A percentile compares a stretch with the other conserved stretches of the same genome.
Conservation (phyloP, 2,888 invertebrate genomes). For the Polyommatus icarus region DNA sequence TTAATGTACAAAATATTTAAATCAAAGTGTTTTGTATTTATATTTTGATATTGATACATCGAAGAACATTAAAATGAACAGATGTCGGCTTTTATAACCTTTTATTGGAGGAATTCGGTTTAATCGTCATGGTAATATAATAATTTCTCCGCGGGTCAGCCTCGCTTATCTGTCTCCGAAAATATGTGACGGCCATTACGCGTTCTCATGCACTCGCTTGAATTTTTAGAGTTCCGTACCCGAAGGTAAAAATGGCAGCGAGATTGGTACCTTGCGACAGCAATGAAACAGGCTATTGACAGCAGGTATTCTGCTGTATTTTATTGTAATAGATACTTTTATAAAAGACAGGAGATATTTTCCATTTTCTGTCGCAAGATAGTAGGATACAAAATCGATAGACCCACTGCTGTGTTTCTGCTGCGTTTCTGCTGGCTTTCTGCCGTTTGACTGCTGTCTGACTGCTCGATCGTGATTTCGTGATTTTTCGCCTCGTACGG, state of each 20-base stretch:
- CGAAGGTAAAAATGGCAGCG: not conserved
- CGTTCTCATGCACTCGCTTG: not conserved
- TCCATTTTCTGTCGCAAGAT: too few relatives aligned
- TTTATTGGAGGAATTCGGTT: not conserved
- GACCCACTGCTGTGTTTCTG: too few relatives aligned
- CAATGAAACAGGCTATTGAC: not conserved
- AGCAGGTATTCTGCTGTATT: too few relatives aligned
- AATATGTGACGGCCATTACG: constrained; percentile 19
- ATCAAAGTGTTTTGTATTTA: not conserved
- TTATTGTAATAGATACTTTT: not conserved
- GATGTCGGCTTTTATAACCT: not conserved
- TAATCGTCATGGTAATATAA: constrained; percentile 1
- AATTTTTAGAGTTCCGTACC: not conserved
- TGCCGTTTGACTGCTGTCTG: too few relatives aligned
- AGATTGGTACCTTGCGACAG: not conserved
- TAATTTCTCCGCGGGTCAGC: constrained; percentile 1
- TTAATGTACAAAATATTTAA: not conserved
- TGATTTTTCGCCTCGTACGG: not conserved
- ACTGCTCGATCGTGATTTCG: not conserved
- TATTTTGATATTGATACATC: not conserved
- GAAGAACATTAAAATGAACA: not conserved
- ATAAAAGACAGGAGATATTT: not conserved
- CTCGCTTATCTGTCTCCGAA: not conserved
- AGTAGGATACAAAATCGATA: too few relatives aligned
- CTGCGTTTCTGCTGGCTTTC: too few relatives aligned